A percentile compares a stretch with the other conserved stretches of the same genome.
Evolutionary conservation across 2,797 vertebrate genomes (phyloP).

Genomic region (Pseudopleuronectes americanus): DNA sequence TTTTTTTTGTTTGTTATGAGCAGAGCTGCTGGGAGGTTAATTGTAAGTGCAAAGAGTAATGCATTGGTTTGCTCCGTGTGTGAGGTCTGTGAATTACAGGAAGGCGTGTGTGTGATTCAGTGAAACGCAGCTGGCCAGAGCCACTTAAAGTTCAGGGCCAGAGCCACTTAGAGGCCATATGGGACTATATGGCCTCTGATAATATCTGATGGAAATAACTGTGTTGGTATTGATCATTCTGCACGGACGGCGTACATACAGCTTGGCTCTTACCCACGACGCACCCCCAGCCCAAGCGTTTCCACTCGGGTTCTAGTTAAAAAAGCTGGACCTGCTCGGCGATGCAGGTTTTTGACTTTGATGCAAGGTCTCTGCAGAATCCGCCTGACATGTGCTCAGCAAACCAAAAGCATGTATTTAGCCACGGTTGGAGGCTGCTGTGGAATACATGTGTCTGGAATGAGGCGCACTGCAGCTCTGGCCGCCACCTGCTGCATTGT

Average conservation of each 20-base stretch:
- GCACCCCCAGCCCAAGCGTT: not conserved
- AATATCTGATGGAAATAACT: conserved; percentile 48
- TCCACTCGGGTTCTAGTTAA: conserved; percentile 7
- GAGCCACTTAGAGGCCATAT: conserved; percentile 21
- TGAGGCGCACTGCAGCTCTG: conserved; percentile 27
- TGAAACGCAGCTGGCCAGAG: conserved; percentile 10
- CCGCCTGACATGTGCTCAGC: conserved; percentile 36
- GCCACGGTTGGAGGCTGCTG: conserved; percentile 21
- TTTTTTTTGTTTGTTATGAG: not conserved
- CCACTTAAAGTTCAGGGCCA: conserved; percentile 17
- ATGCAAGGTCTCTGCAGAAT: conserved; percentile 21
- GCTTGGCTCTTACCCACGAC: conserved; percentile 17
- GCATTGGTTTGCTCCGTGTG: conserved; percentile 3
- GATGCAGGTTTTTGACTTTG: conserved; percentile 36
- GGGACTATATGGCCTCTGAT: conserved; percentile 35
- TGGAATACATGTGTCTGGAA: conserved; percentile 31
- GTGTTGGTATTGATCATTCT: conserved; percentile 47
- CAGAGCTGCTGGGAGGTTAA: conserved; percentile 26
- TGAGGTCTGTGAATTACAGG: conserved; percentile 11
- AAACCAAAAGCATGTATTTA: conserved; percentile 38
- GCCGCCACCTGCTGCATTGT: conserved; percentile 42
- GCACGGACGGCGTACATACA: conserved; percentile 29
- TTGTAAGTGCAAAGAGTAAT: conserved; percentile 13
- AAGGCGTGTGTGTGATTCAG: conserved; percentile 23
- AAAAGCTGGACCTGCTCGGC: conserved; percentile 5